Evolutionary conservation across 2,797 vertebrate genomes (phyloP), one percentile per base, ranked within the genome.

Genomic region (Hirundo rustica): DNA sequence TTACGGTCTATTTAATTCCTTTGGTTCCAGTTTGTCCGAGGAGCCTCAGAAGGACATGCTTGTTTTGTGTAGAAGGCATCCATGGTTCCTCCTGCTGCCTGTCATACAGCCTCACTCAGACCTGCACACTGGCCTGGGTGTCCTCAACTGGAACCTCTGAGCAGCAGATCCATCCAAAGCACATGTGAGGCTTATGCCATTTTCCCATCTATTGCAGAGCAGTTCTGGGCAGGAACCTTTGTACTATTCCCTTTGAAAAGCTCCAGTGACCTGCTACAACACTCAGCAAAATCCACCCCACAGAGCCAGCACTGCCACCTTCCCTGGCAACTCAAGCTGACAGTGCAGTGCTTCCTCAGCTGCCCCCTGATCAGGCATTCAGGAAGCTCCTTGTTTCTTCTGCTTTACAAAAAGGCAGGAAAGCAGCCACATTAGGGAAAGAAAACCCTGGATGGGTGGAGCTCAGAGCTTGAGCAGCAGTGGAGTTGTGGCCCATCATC

Each of bases 221-320:
- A 91, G 65, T 50, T 66, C 50, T n/a, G 47, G n/a, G 44, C 55
- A 95, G 76, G 73, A 94, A 93, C 73, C 85, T 96, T 94, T 94
- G 91, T 38, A 84, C 89, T 15, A 1, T 65, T 77, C 40, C 54
- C 34, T 86, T 75, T 64, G 87, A 83, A 77, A 92, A 87, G 94
- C 85, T 78, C n/a, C 83, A 81, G 62, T 58, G 88, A 88, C 48
- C 53, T 45, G 23, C 42, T 5, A 10, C 73, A 86, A 64, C 21
- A 40, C 55, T 86, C 74, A 73, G 85, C 89, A 96, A 79, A 95
- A 93, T 50, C 45, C 51, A 75, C 40, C 7, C 64, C 23, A 79
- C 48, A 75, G 64, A 89, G 61, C 81, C 87, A 88, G 81, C 70
- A 60, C 51, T 32, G 67, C 34, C 55, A 70, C 62, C 76, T 78